Percentiles rank a stretch among this genome's conserved stretches.
These are phyloP conservation scores for Diglossa cyanea DNA, from an alignment of 2,797 vertebrate species.

Conservation along the genomic window DNA sequence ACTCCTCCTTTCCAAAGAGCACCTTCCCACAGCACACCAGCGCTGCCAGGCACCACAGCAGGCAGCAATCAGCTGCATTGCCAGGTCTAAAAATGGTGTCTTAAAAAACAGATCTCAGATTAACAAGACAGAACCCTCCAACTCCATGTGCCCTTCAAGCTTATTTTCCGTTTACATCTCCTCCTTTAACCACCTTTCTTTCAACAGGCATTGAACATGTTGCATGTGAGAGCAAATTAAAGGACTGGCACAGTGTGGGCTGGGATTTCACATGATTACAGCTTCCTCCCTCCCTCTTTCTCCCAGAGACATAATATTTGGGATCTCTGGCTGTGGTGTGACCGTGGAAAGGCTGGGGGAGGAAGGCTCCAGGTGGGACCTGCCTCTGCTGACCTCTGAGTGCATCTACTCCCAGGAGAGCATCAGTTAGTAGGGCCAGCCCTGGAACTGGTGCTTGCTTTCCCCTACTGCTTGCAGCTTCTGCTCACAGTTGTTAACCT, in stretches of 20 bases:
- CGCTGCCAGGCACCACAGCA: background rate
- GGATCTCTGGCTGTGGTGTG: background rate
- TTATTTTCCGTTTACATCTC: background rate
- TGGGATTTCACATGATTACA: background rate
- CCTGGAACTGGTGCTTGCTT: background rate
- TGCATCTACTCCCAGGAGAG: background rate
- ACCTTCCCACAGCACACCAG: rapidly evolving
- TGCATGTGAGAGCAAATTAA: background rate
- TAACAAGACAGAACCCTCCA: background rate
- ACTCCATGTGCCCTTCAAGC: background rate
- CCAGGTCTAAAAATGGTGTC: background rate
- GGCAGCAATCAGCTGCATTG: background rate
- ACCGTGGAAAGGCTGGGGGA: background rate
- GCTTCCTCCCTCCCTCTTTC: background rate
- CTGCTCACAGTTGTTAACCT: background rate
- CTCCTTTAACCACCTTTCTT: background rate
- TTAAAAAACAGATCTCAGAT: background rate
- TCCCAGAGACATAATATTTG: background rate
- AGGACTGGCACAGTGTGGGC: background rate
- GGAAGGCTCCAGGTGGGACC: background rate
- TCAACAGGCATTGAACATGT: background rate
- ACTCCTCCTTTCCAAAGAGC: background rate
- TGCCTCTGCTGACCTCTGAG: background rate
- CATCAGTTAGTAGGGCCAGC: background rate
- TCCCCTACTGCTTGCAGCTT: background rate